These are phyloP conservation scores for Euplagia quadripunctaria DNA, from an alignment of 2,888 invertebrate genomes.

Conservation along the genomic window DNA sequence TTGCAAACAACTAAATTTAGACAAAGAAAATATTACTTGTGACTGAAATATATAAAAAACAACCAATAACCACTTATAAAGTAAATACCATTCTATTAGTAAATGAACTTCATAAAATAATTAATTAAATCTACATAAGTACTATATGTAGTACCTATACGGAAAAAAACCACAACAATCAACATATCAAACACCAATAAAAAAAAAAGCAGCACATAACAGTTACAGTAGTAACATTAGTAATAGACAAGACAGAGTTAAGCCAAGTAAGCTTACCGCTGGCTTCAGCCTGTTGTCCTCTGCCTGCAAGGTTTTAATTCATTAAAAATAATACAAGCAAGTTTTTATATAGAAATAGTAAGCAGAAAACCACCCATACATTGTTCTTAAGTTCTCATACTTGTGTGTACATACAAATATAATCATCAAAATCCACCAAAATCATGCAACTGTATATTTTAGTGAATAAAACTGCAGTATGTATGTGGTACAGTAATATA, in stretches of 20 bases:
- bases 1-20: too few relatives aligned
- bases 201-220: not conserved
- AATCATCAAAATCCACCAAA: not conserved
- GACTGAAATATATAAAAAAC: too few relatives aligned
- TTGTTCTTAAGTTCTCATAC: not conserved
- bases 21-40: too few relatives aligned
- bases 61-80: not conserved
- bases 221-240: slow-evolving; percentile 11
- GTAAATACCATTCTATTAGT: not conserved
- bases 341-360: slow-evolving; percentile 13
- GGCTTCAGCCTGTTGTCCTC: slow-evolving; percentile 76
- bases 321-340: slow-evolving; percentile 49
- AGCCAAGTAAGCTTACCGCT: slow-evolving; percentile 73
- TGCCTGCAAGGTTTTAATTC: slow-evolving; percentile 75
- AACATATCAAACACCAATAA: slow-evolving; percentile 15
- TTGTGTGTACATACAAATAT: not conserved
- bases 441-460: not conserved
- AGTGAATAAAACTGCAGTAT: not conserved
- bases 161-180: too few relatives aligned
- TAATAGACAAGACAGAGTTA: slow-evolving; percentile 33
- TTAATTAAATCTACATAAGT: not conserved
- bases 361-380: not conserved
- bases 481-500: not conserved
- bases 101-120: not conserved
- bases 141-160: too few relatives aligned